These are phyloP conservation scores for Trypoxylon attenuatum DNA, from an alignment of 2,888 invertebrate genomes.

Conservation along the genomic window DNA sequence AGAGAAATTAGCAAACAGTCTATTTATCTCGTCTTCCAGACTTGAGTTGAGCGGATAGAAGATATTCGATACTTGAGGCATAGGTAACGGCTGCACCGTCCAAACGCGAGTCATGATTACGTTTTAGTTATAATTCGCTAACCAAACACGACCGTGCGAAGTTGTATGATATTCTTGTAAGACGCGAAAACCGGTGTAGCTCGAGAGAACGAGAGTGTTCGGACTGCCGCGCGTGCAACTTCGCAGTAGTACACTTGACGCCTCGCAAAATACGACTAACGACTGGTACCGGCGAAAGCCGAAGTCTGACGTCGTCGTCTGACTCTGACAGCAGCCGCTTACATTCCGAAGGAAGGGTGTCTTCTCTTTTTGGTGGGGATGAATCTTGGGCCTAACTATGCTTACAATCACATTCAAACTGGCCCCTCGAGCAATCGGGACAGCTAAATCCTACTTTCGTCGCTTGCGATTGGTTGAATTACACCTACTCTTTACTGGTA, in stretches of 20 bases:
- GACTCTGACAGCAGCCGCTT: too few relatives aligned
- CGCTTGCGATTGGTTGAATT: too few relatives aligned
- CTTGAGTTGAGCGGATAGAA: constrained; percentile 67
- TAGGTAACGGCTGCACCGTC: constrained; percentile 38
- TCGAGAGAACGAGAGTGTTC: not conserved
- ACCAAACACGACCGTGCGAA: not conserved
- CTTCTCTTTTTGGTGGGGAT: too few relatives aligned
- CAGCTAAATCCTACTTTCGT: too few relatives aligned
- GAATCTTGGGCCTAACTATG: too few relatives aligned
- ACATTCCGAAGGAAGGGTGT: too few relatives aligned
- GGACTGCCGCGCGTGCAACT: not conserved
- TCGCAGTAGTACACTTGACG: not conserved
- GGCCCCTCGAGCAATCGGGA: too few relatives aligned
- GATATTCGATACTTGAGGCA: constrained; percentile 48
- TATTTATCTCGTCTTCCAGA: constrained; percentile 64
- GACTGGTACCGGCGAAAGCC: too few relatives aligned
- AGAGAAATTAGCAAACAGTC: constrained; percentile 58
- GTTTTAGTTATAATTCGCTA: not conserved
- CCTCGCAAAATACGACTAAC: not conserved
- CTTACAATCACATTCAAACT: too few relatives aligned
- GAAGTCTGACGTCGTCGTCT: too few relatives aligned
- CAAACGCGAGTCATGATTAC: constrained; percentile 22
- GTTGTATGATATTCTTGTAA: not conserved
- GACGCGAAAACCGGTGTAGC: not conserved
- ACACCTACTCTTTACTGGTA: too few relatives aligned